Percentiles rank a stretch among this genome's conserved stretches.
Evolutionary conservation across 2,888 invertebrate species (phyloP).

Genomic region (Phlogophora meticulosa): DNA sequence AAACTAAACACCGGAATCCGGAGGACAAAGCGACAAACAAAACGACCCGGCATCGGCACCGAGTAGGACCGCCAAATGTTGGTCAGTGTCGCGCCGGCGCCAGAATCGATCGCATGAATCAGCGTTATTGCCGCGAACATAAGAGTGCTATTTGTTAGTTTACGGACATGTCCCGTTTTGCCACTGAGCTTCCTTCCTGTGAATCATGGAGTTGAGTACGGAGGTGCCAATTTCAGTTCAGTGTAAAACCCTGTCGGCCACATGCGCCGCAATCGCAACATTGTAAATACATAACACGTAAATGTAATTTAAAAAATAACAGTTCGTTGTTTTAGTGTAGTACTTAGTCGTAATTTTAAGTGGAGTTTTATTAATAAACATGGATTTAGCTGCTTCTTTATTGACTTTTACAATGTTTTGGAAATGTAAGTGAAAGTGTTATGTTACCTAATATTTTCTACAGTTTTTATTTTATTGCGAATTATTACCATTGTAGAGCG

Average conservation of each 20-base stretch:
- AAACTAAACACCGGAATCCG: constrained; percentile 55
- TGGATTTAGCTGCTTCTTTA: constrained; percentile 79
- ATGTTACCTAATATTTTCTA: constrained; percentile 9
- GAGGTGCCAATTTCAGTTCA: constrained; percentile 81
- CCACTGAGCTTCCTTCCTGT: constrained; percentile 85
- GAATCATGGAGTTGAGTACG: constrained; percentile 83
- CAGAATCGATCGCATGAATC: constrained; percentile 85
- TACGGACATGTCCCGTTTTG: constrained; percentile 86
- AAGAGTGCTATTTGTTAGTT: constrained; percentile 77
- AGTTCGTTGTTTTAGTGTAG: constrained; percentile 64
- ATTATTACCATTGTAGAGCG: not conserved
- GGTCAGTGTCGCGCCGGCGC: constrained; percentile 85
- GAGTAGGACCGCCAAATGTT: constrained; percentile 76
- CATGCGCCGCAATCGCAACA: constrained; percentile 72
- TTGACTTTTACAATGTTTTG: constrained; percentile 80
- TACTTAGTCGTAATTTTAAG: constrained; percentile 63
- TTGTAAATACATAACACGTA: constrained; percentile 69
- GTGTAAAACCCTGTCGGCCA: constrained; percentile 76
- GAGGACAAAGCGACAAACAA: constrained; percentile 55
- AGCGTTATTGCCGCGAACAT: constrained; percentile 71
- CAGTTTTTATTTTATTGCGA: constrained; percentile 3
- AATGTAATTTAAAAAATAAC: constrained; percentile 65
- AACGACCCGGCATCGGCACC: constrained; percentile 62
- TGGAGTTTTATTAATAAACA: constrained; percentile 75
- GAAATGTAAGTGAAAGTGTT: constrained; percentile 81